Evolutionary conservation across 2,888 invertebrate species (phyloP).

Genomic region (Parnassius mnemosyne): DNA sequence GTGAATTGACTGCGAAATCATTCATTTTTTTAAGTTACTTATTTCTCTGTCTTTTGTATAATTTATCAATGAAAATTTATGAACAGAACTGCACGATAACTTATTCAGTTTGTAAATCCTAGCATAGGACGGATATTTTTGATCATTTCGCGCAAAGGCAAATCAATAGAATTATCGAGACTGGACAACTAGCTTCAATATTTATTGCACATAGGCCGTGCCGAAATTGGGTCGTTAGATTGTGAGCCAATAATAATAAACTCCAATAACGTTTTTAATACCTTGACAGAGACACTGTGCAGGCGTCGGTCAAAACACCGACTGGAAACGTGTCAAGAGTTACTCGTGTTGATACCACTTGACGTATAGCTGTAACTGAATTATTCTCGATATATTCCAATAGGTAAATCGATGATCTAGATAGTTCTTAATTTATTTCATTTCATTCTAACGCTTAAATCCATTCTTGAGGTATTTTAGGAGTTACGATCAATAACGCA

Average conservation of each 20-base stretch:
- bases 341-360: slow-evolving; percentile 14
- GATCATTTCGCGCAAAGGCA: too few species aligned
- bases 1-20: too few species aligned
- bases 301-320: slow-evolving; percentile 40
- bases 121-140: too few species aligned
- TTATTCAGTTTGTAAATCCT: too few species aligned
- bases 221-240: slow-evolving; percentile 41
- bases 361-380: neutral
- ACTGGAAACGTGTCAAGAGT: slow-evolving; percentile 56
- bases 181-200: neutral
- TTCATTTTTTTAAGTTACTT: too few species aligned
- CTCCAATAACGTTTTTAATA: slow-evolving; percentile 34
- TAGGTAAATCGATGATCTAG: neutral
- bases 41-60: too few species aligned
- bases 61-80: too few species aligned
- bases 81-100: too few species aligned
- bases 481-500: too few species aligned
- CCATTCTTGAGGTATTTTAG: too few species aligned
- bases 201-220: slow-evolving; percentile 33
- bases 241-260: slow-evolving; percentile 30
- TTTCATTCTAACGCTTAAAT: neutral
- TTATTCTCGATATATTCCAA: neutral
- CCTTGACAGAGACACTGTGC: slow-evolving; percentile 55
- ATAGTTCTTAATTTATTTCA: neutral
- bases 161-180: too few species aligned